Evolutionary conservation across 1,140 invertebrate genomes (phyloP).

Genomic region (Heliothis subflexa): DNA sequence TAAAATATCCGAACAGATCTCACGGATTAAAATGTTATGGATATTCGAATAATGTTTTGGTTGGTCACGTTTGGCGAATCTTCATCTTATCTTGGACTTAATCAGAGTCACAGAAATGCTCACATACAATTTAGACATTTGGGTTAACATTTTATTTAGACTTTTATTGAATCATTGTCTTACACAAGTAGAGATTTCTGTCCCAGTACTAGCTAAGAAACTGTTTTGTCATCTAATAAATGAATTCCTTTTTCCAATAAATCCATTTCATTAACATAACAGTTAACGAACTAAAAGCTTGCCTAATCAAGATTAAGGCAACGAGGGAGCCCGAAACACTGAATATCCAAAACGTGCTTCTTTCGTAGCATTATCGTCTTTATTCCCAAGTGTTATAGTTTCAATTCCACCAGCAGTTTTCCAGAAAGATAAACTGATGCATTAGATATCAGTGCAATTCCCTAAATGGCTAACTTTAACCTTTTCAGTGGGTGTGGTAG

Average conservation of each 20-base stretch:
- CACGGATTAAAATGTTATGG: constrained; percentile 13
- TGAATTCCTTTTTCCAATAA: background rate
- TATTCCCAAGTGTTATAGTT: background rate
- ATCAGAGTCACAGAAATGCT: too few species aligned
- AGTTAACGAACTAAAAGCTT: constrained; percentile 4
- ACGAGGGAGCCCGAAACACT: background rate
- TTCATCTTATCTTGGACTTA: too few species aligned
- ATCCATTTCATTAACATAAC: background rate
- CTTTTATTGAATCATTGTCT: too few species aligned
- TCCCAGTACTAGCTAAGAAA: background rate
- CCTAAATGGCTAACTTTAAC: constrained; percentile 32
- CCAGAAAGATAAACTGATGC: constrained; percentile 8
- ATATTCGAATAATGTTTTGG: constrained; percentile 7
- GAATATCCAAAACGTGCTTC: background rate
- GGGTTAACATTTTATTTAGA: too few species aligned
- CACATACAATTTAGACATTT: too few species aligned
- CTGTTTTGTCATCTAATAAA: background rate
- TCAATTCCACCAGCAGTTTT: background rate
- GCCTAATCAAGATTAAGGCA: constrained; percentile 3
- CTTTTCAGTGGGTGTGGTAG: constrained; percentile 35
- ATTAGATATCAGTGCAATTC: constrained; percentile 41
- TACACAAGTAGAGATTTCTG: too few species aligned
- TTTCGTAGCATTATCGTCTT: background rate
- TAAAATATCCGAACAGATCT: background rate
- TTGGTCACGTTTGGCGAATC: background rate